Percentiles rank a stretch among this genome's conserved stretches.
Conservation (phyloP, 2,888 invertebrate genomes). For the Petrolisthes cinctipes region DNA sequence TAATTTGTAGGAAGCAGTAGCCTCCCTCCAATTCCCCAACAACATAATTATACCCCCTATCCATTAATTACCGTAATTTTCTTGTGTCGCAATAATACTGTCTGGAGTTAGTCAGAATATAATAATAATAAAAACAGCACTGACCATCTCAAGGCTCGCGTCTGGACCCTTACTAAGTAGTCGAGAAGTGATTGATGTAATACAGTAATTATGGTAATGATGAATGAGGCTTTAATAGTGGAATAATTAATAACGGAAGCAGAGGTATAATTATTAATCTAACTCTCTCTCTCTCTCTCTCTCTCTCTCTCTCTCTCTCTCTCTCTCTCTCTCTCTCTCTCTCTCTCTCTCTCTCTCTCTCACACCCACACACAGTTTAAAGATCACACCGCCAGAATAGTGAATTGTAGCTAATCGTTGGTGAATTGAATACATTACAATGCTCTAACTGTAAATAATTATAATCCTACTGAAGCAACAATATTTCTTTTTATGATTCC, state of each 20-base stretch:
- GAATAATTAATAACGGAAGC: not conserved
- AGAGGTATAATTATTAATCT: too few species aligned
- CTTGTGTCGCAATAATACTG: too few species aligned
- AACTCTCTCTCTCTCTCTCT: not conserved
- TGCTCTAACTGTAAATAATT: not conserved
- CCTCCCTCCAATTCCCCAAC: too few species aligned
- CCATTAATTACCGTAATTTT: too few species aligned
- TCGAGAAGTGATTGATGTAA: not conserved
- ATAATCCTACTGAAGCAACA: not conserved
- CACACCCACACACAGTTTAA: not conserved
- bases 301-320: not conserved
- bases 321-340: not conserved
- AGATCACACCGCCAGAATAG: not conserved
- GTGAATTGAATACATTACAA: not conserved
- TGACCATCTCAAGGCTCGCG: too few species aligned
- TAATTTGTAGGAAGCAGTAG: too few species aligned
- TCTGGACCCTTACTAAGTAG: too few species aligned
- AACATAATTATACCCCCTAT: too few species aligned
- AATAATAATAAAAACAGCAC: too few species aligned
- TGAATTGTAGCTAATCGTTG: too few species aligned
- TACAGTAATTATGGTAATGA: not conserved
- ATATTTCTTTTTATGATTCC: too few species aligned
- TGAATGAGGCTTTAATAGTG: not conserved
- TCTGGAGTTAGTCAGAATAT: too few species aligned
- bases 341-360: constrained; percentile 10